Conservation (phyloP, 2,888 invertebrate genomes). For the Sycophila texana region DNA sequence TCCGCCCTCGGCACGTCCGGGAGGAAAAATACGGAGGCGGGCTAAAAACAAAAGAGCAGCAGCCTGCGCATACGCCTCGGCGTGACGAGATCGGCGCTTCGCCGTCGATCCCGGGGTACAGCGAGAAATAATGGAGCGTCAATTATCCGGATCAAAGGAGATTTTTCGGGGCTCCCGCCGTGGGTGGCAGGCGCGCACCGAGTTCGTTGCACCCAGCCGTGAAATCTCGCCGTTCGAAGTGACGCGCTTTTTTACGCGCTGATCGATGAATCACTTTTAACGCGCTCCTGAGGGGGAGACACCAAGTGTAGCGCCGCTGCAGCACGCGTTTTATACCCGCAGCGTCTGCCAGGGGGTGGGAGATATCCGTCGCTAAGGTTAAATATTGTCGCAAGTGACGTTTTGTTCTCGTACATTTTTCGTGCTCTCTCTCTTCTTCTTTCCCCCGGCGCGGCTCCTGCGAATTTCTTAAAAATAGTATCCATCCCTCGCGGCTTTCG, state of each 20-base stretch:
- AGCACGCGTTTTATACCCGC: background rate
- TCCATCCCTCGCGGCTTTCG: too few relatives aligned
- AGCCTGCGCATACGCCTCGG: background rate
- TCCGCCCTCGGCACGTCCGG: background rate
- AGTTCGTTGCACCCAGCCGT: conserved; percentile 9
- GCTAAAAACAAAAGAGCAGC: background rate
- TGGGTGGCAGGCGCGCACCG: background rate
- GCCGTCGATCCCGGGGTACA: background rate
- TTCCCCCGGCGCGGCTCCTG: too few relatives aligned
- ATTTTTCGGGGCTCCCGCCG: background rate
- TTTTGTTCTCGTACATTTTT: too few relatives aligned
- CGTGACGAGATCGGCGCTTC: background rate
- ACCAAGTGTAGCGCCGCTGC: background rate
- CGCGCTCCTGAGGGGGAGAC: background rate
- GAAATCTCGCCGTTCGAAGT: background rate
- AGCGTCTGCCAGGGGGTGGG: background rate
- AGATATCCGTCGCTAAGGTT: background rate
- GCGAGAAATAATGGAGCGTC: background rate
- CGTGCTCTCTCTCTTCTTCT: too few relatives aligned
- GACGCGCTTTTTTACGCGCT: conserved; percentile 9
- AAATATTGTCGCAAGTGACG: too few relatives aligned
- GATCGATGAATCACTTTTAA: conserved; percentile 39
- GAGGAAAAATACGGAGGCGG: background rate
- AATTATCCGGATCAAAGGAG: conserved; percentile 23
- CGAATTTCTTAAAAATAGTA: too few relatives aligned